Evolutionary conservation across 1,140 invertebrate species (phyloP).

Genomic region (Bombus ignitus): DNA sequence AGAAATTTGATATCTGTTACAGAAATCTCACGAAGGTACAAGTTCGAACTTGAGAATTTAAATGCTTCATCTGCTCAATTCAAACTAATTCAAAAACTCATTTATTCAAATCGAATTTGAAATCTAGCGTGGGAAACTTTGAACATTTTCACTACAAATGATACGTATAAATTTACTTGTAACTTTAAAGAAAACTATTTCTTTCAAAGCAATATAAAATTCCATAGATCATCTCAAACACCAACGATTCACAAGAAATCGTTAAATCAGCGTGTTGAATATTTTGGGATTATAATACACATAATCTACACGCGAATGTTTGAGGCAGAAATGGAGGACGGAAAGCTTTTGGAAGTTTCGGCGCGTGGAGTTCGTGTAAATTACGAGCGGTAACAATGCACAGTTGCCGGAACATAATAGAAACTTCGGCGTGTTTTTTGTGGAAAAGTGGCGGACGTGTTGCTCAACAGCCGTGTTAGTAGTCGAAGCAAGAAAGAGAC

Average conservation of each 20-base stretch:
- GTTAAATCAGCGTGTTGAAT: background rate
- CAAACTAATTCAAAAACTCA: too few relatives aligned
- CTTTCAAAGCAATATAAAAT: background rate
- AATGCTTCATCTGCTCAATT: background rate
- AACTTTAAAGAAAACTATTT: too few relatives aligned
- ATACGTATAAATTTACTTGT: too few relatives aligned
- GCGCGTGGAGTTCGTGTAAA: background rate
- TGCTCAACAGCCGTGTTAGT: background rate
- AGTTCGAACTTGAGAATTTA: background rate
- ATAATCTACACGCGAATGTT: background rate
- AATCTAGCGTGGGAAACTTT: too few relatives aligned
- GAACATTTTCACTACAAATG: too few relatives aligned
- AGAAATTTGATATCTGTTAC: too few relatives aligned
- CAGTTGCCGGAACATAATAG: conserved; percentile 9
- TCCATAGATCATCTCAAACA: background rate
- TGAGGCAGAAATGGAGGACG: background rate
- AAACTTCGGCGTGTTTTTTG: conserved; percentile 4
- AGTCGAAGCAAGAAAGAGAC: background rate
- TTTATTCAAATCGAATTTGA: too few relatives aligned
- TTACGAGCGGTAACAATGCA: background rate
- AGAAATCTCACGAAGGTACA: background rate
- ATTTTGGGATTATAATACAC: background rate
- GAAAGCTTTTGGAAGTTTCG: background rate
- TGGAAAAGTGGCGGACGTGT: background rate
- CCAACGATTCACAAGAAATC: background rate